Evolutionary conservation across 2,113 vertebrate genomes (phyloP).

Genomic region (Actinemys pallida): DNA sequence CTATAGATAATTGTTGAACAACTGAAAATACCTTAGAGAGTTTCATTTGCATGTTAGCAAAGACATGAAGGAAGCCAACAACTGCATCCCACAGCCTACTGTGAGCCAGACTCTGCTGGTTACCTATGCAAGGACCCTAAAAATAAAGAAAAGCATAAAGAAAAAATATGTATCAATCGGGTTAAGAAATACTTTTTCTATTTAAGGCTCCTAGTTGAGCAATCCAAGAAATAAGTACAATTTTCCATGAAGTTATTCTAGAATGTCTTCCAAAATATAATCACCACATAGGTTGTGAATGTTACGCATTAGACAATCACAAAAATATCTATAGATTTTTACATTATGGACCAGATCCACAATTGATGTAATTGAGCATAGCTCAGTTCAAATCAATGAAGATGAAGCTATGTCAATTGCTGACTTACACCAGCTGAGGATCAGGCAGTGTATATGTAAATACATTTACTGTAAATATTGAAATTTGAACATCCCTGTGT

Average conservation of each 20-base stretch:
- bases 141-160: background rate
- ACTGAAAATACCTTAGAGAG: slow-evolving; percentile 91
- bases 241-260: background rate
- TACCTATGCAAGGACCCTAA: slow-evolving; percentile 95
- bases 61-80: slow-evolving; percentile 97
- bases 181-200: background rate
- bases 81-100: slow-evolving; percentile 97
- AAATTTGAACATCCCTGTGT: background rate
- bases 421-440: background rate
- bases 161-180: background rate
- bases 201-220: background rate
- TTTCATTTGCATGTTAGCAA: slow-evolving; percentile 99
- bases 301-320: background rate
- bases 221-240: background rate
- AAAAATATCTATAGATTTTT: background rate
- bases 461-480: background rate
- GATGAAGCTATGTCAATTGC: background rate
- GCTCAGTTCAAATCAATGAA: background rate
- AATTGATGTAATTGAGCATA: background rate
- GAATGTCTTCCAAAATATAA: background rate
- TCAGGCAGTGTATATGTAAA: background rate
- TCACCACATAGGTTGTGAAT: background rate
- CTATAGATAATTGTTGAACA: slow-evolving; percentile 47
- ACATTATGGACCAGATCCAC: background rate
- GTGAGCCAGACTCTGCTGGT: slow-evolving; percentile 97